Conservation (phyloP, 2,797 vertebrate genomes). For the Sebastes reedi region DNA sequence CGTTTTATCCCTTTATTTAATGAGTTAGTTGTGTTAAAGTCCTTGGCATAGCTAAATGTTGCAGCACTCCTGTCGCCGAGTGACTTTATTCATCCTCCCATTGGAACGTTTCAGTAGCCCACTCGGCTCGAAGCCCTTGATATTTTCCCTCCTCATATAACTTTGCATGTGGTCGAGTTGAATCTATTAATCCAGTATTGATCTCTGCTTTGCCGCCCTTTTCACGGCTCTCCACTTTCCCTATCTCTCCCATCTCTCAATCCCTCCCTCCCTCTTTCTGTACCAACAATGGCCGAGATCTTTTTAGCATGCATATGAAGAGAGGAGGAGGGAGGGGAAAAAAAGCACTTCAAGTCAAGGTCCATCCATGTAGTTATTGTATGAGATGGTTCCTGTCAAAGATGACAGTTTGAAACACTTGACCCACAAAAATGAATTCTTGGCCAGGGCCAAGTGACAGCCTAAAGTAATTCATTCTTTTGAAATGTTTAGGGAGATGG, state of each 20-base stretch:
- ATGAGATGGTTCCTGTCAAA: slow-evolving; percentile 84
- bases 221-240: slow-evolving; percentile 45
- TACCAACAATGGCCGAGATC: slow-evolving; percentile 57
- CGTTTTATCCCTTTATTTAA: slow-evolving; percentile 70
- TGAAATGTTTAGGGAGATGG: slow-evolving; percentile 75
- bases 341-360: slow-evolving; percentile 75
- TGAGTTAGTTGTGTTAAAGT: slow-evolving; percentile 67
- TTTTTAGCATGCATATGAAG: slow-evolving; percentile 73
- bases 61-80: slow-evolving; percentile 37
- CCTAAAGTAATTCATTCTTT: slow-evolving; percentile 82
- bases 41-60: slow-evolving; percentile 68
- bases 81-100: slow-evolving; percentile 29
- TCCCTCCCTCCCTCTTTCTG: slow-evolving; percentile 16
- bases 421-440: slow-evolving; percentile 85
- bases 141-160: slow-evolving; percentile 28
- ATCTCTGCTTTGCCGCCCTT: slow-evolving; percentile 49
- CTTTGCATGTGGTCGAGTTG: slow-evolving; percentile 57
- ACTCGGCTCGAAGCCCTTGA: slow-evolving; percentile 4
- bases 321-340: slow-evolving; percentile 2
- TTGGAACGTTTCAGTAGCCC: not conserved
- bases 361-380: slow-evolving; percentile 81
- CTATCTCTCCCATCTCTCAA: slow-evolving; percentile 19
- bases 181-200: slow-evolving; percentile 67
- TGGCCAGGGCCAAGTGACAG: slow-evolving; percentile 81
- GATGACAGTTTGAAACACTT: slow-evolving; percentile 85